Base-by-base conservation (phyloP, 2,888 invertebrate species). In the Falcaria lacertinaria region DNA sequence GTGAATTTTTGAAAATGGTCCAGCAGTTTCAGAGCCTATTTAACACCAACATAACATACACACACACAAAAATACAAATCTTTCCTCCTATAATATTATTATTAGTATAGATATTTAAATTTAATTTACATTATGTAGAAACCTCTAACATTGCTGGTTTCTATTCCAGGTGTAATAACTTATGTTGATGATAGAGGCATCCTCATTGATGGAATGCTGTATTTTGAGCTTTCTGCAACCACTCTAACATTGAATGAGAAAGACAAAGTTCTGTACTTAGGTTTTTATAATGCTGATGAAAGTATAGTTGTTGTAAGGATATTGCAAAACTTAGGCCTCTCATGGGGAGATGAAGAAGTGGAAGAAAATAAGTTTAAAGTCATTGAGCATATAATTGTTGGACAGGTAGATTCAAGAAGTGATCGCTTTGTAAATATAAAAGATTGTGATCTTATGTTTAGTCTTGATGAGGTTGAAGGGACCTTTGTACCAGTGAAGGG, bases 401-500 rank as follows among this genome's bases (percentile, higher is more conserved):
- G 82, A 6, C 69, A 80, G 67, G 82, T 87, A 17, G 64, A 64
- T 16, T 48, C 59, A 34, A 73, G 82, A 54, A 51, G 74, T 28
- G 76, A 81, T n/a, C 69, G 88, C 2, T 45, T 60, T 45, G 79
- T 89, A 1, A 69, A 64, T 38, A 84, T 94, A 0, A 90, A 90
- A 41, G 90, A 91, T 8, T 85, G 80, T 56, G 84, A 91, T 43
- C 64, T 93, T n/a, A 84, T 75, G 42, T 82, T 94, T 39, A 89
- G 91, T 64, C 78, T 95, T 39, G 92, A 95, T 64, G 74, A 88
- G 38, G 89, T 94, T 0, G 77, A 86, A 52, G 90, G 92, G 2
- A 91, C 91, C 40, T 93, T 95, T 70, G 72, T 94, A 33, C 95
- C 95, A 1, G 75, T 92, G 14, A 80, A 90, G 50, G 95, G 95